These are phyloP conservation scores for Ariolimax columbianus DNA, from an alignment of 2,888 invertebrate genomes.

Conservation along the genomic window DNA sequence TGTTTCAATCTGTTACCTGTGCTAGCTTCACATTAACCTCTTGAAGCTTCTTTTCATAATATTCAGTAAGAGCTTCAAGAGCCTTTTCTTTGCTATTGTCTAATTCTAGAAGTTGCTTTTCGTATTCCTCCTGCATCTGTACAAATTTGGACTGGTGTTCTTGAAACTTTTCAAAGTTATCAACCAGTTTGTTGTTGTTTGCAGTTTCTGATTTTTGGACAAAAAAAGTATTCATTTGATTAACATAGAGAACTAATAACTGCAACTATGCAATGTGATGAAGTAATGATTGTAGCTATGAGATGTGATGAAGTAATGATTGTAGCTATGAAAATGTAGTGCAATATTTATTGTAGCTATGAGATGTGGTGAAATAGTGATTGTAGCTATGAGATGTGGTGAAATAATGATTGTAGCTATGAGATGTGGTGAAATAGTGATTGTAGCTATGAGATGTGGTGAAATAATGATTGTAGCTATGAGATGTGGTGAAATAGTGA, in stretches of 20 bases:
- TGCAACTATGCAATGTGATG: background rate
- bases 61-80: slow-evolving; percentile 81
- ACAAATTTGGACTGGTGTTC: slow-evolving; percentile 81
- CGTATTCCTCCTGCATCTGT: slow-evolving; percentile 80
- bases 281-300: background rate
- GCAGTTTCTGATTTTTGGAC: slow-evolving; percentile 72
- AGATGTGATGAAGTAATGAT: no score
- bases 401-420: no score
- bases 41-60: slow-evolving; percentile 78
- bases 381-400: no score
- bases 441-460: no score
- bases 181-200: slow-evolving; percentile 87
- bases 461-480: no score
- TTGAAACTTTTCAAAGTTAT: slow-evolving; percentile 92
- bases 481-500: background rate
- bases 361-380: no score
- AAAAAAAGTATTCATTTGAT: background rate
- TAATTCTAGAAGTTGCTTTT: slow-evolving; percentile 77
- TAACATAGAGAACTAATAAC: background rate
- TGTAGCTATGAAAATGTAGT: no score
- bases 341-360: no score
- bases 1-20: slow-evolving; percentile 77
- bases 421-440: background rate
- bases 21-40: slow-evolving; percentile 84
- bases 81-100: slow-evolving; percentile 79